A percentile compares a stretch with the other conserved stretches of the same genome.
Evolutionary conservation across 2,888 invertebrate species (phyloP).

Genomic region (Smittia aterrima): DNA sequence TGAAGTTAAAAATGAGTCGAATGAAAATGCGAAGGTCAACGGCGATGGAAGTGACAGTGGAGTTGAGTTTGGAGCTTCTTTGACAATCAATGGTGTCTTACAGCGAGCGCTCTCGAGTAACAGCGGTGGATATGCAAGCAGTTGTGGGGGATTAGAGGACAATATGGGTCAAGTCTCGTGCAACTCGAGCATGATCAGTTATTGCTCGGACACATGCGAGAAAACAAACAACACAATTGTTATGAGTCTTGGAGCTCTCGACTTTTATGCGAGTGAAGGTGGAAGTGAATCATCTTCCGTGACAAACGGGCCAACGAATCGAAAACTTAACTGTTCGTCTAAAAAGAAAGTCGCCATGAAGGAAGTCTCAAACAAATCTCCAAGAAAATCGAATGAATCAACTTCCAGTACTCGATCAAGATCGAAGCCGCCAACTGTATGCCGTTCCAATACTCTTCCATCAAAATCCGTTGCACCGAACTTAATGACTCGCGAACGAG

Average conservation of each 20-base stretch:
- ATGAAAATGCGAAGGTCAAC: slow-evolving; percentile 1
- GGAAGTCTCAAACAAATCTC: slow-evolving; percentile 51
- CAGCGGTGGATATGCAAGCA: slow-evolving; percentile 67
- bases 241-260: slow-evolving; percentile 47
- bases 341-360: slow-evolving; percentile 62
- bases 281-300: slow-evolving; percentile 79
- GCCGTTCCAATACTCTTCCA: slow-evolving; percentile 57
- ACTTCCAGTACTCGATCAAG: slow-evolving; percentile 49
- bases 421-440: slow-evolving; percentile 57
- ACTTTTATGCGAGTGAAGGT: slow-evolving; percentile 61
- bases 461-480: slow-evolving; percentile 57
- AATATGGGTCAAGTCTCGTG: slow-evolving; percentile 67
- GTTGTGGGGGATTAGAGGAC: slow-evolving; percentile 58
- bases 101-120: slow-evolving; percentile 59
- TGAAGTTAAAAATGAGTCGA: neutral
- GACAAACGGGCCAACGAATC: slow-evolving; percentile 53
- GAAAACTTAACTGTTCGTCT: slow-evolving; percentile 50
- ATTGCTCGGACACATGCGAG: slow-evolving; percentile 68
- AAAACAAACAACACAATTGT: slow-evolving; percentile 51
- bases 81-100: slow-evolving; percentile 52
- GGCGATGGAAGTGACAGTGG: slow-evolving; percentile 78
- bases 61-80: slow-evolving; percentile 63
- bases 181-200: slow-evolving; percentile 75
- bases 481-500: slow-evolving; percentile 59
- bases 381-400: slow-evolving; percentile 44